Base-by-base conservation (phyloP, 2,888 invertebrate species). In the Campoletis raptor region DNA sequence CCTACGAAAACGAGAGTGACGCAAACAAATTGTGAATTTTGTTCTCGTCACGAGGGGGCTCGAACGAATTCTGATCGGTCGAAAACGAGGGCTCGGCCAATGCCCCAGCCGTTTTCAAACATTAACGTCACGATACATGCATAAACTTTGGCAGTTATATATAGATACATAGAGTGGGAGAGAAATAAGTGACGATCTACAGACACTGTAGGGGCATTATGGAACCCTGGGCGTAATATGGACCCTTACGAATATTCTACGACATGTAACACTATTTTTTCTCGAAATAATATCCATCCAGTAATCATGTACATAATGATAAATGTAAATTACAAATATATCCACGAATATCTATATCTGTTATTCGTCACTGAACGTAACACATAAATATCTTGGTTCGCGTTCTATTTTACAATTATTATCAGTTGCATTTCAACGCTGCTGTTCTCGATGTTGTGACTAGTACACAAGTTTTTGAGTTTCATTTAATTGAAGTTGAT, bases 31-130 rank as follows among this genome's bases (percentile, higher is more conserved):
- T 82, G 79, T 81, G 36, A 79, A 73, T 80, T 81, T 81, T 48
- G 80, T 77, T 77, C 40, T 74, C 80, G 61, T 76, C 70, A 70
- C 64, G 45, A 57, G 73, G 12, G 74, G 57, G 48, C 76, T 70
- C 37, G 72, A 30, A 45, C 57, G 69, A n/a, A 21, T 48, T 36
- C 54, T 48, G 74, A 79, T 85, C 82, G 82, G 77, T 57, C 42
- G 73, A 67, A 24, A 70, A 57, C 52, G 76, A 61, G 67, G 86
- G 86, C 83, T 72, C 78, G 86, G 83, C 83, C 83, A 72, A 81
- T 78, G 83, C 66, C 73, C 83, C 67, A 66, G 70, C 30, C 37
- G 15, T 80, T 76, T 85, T 81, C 40, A 52, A 70, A 61, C 37
- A 36, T 48, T 48, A 9, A 30, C 45, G 15, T 36, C 18, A n/a